Evolutionary conservation across 1,140 invertebrate species (phyloP), one percentile per base, ranked within the genome.

Genomic region (Danaus plexippus): DNA sequence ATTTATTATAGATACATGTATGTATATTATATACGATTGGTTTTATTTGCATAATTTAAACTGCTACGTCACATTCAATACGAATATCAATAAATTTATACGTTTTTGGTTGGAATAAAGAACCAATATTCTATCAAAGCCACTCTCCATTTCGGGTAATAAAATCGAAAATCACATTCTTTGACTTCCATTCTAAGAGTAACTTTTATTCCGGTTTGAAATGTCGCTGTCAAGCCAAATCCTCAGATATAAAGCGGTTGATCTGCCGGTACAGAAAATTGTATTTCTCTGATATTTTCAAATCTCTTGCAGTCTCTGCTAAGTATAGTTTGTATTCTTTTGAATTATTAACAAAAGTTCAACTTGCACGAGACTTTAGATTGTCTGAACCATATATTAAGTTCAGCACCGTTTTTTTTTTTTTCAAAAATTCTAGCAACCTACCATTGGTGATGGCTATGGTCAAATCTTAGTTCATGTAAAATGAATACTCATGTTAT

Each of bases 161-260:
- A 59, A 56, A 70, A 65, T 63, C 64, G 51, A 55, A 63, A 58
- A 62, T 57, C 61, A 63, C 65, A 65, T 67, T 64, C 48, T 60
- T 22, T 47, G 45, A 64, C 51, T 50, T 48, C 58, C 41, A 57
- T 47, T 54, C 54, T 56, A 54, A 57, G 59, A 69, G 65, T 74
- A 68, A 69, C 69, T 73, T 70, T 72, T 76, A 73, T 76, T 76
- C 73, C 71, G 59, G 66, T 70, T 66, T 66, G 63, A 73, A 67
- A 69, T 63, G 66, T 67, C 53, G 45, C 62, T 66, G 71, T 76
- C 69, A 72, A 59, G 70, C 60, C 56, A 70, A 76, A 72, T 69
- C 69, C 69, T 51, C 53, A 59, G 57, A 67, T 62, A 64, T 67
- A 69, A 61, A 65, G 63, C 70, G 61, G 56, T 69, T 68, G 66